Evolutionary conservation across 2,113 vertebrate genomes (phyloP).

Genomic region (Entelurus aequoreus): DNA sequence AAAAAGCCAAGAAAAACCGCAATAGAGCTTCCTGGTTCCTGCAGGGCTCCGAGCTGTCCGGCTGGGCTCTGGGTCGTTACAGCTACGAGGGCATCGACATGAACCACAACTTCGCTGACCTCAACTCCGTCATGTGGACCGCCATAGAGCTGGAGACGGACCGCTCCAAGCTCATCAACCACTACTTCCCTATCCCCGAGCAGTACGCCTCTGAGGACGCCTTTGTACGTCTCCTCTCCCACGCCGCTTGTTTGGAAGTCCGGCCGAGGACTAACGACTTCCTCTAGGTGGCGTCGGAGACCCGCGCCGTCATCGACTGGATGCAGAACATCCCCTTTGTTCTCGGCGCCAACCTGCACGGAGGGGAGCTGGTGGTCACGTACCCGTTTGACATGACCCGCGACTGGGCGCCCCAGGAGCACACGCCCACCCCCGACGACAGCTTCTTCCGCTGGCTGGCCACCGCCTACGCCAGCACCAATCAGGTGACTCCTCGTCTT

Average conservation of each 20-base stretch:
- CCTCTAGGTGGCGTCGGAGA: constrained; percentile 83
- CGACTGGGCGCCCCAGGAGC: constrained; percentile 71
- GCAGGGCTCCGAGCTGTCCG: constrained; percentile 88
- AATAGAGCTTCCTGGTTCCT: background rate
- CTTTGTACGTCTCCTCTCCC: constrained; percentile 67
- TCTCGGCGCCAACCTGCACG: constrained; percentile 87
- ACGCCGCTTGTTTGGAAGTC: background rate
- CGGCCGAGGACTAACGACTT: background rate
- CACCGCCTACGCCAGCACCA: constrained; percentile 84
- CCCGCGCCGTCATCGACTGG: constrained; percentile 82
- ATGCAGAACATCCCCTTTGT: constrained; percentile 91
- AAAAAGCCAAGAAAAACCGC: too few relatives aligned
- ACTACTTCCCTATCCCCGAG: constrained; percentile 86
- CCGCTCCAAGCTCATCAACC: constrained; percentile 81
- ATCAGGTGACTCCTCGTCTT: constrained; percentile 46
- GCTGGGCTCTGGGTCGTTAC: constrained; percentile 86
- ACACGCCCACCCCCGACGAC: constrained; percentile 76
- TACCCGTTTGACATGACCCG: constrained; percentile 75
- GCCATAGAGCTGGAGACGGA: constrained; percentile 83
- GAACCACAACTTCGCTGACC: constrained; percentile 89
- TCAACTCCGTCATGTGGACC: constrained; percentile 85
- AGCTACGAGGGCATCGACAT: constrained; percentile 91
- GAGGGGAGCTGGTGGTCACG: constrained; percentile 86
- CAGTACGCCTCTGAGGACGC: constrained; percentile 80
- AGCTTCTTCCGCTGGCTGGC: constrained; percentile 93